These are phyloP conservation scores for Porites lutea DNA, from an alignment of 64 coral and sea anemone species.

Conservation along the genomic window DNA sequence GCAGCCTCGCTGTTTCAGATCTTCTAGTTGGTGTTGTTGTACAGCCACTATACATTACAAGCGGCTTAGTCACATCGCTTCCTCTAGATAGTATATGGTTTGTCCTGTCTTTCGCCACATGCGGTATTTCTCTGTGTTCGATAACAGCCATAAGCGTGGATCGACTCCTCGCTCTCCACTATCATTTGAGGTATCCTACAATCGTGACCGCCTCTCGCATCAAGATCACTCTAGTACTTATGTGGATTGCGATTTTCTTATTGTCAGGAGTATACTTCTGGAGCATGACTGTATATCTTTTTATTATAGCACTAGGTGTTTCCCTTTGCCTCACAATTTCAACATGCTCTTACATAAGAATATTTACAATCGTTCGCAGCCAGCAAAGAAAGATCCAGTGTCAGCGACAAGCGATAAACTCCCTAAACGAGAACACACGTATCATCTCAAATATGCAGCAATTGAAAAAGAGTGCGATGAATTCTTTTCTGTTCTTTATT, in stretches of 20 bases:
- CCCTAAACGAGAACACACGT: background rate
- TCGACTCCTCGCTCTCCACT: slow-evolving; percentile 24
- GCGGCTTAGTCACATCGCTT: background rate
- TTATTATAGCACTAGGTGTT: background rate
- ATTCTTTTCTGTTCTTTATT: slow-evolving; percentile 26
- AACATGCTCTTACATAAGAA: background rate
- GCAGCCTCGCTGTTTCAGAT: slow-evolving; percentile 28
- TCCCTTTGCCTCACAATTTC: slow-evolving; percentile 6
- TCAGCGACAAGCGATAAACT: background rate
- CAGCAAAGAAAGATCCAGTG: background rate
- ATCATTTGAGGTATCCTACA: slow-evolving; percentile 17
- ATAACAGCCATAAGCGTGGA: slow-evolving; percentile 30
- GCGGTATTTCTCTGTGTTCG: slow-evolving; percentile 4
- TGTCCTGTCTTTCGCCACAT: background rate
- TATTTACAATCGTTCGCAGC: background rate
- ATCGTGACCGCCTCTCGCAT: background rate
- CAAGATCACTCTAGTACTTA: background rate
- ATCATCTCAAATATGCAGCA: background rate
- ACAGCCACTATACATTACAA: slow-evolving; percentile 23
- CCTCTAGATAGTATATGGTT: slow-evolving; percentile 4
- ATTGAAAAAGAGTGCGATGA: slow-evolving; percentile 24
- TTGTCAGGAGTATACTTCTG: background rate
- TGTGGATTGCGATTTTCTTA: background rate
- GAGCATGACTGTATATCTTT: background rate
- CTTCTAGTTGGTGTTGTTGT: background rate